Evolutionary conservation across 1,140 invertebrate species (phyloP), one percentile per base, ranked within the genome.

Genomic region (Bombus fervidus): DNA sequence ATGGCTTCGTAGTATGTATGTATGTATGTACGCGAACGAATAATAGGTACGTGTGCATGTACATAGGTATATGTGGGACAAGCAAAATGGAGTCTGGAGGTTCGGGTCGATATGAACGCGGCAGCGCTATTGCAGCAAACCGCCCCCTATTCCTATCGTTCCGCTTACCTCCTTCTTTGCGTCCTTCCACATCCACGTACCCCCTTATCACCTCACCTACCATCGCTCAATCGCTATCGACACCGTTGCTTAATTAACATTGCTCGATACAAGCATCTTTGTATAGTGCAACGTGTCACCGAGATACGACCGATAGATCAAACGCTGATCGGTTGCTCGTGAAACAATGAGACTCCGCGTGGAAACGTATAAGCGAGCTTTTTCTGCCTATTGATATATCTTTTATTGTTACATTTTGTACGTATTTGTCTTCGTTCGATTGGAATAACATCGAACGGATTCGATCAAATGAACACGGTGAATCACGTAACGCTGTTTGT

Each of bases 91-190:
- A 93, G 92, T 89, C 91, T 87, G 86, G 83, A 87, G 86, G 86
- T 81, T 87, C 84, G 92, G 93, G 93, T 94, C 93, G 93, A 94
- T 94, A 94, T 92, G 90, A 94, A 91, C 93, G 93, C 93, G 93
- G 89, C 91, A 94, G 91, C 91, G 92, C 91, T 93, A 93, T 93
- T 94, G 93, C 93, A 93, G 93, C 93, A 94, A 94, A 92, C 91
- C 88, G 87, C 88, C 90, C 91, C 88, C 87, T 87, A 87, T 89
- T 87, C 87, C 87, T 84, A 66, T 89, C 62, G 75, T 78, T 88
- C 77, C 80, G 80, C 85, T 91, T 88, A 82, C 82, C 81, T 81
- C 76, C 79, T 86, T 85, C 77, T 82, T 86, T 64, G 39, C 69
- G 53, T 83, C 78, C 64, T 91, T 75, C 71, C 62, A 57, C 76